Evolutionary conservation across 2,113 vertebrate genomes (phyloP), one percentile per base, ranked within the genome.

Genomic region (Eudorcas thomsonii): DNA sequence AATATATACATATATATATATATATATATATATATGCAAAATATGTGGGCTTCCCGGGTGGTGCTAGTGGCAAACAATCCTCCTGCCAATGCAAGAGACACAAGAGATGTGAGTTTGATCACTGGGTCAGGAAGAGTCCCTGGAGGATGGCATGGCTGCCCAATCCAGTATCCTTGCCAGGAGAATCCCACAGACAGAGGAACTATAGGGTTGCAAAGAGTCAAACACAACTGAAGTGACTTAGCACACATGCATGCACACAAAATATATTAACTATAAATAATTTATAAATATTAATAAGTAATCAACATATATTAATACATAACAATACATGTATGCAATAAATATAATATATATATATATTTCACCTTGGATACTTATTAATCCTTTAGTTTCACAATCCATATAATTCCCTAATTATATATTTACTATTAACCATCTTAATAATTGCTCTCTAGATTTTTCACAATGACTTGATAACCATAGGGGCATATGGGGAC

Each of bases 401-500:
- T 14, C 36, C 71, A 2, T 43, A 43, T 77, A 77, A 26, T 26
- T 43, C 25, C 6, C 3, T 77, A 14, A 13, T 77, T 39, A 77
- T 43, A 43, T 13, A 43, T 25, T 25, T 77, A 43, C 23, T 77
- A 39, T 43, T 23, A 77, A 77, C 21, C 12, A 26, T 91, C 48
- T 14, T 23, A 23, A 67, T 48, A 54, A 7, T 3, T 45, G 10
- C 26, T 43, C 17, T 83, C 30, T n/a, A 77, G n/a, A 16, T 25
- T 39, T 19, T 82, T 33, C 59, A 43, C 17, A 14, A 43, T 54
- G 26, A 3, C n/a, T 33, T 48, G 8, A 21, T 19, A 52, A 43
- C 43, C 1, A 0, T 23, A 52, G 64, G 5, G n/a, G n/a, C 7
- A 0, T 55, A 3, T 12, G 30, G 50, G 11, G 12, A 25, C 33